Evolutionary conservation across 2,888 invertebrate genomes (phyloP), one percentile per base, ranked within the genome.

Genomic region (Lampropteryx suffumata): DNA sequence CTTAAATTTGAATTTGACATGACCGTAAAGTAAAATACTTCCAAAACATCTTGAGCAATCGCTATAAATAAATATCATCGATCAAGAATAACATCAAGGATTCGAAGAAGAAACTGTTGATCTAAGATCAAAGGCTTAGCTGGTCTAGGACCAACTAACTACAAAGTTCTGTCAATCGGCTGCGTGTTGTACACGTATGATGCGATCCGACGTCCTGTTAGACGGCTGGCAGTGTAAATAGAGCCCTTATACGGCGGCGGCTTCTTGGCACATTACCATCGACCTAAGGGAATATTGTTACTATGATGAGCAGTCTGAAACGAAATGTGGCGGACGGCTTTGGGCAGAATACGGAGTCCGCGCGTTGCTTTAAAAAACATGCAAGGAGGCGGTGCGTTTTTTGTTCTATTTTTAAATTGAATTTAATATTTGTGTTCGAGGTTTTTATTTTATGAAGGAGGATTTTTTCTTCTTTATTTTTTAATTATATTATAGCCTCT

Each of bases 221-320:
- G 52, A 52, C 46, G 46, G 42, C 36, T 24, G 17, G 26, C 55
- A 47, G 63, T 56, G 57, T 51, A 56, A 60, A 59, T 57, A 43
- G 52, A 42, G 44, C 37, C 55, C 55, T 37, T 55, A 29, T 59
- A 61, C 14, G 51, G 55, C 44, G 41, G 42, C 47, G 47, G 40
- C 34, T 35, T 48, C 29, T 32, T 27, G 12, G 17, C 41, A 28
- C 53, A 57, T 57, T 61, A 59, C 48, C 55, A 61, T 59, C 54
- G 40, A 39, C 54, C 62, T 65, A 58, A 66, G 69, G 69, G 61
- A 62, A 68, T 71, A 67, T 66, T 67, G 70, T 72, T 65, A 65
- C 61, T 58, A 64, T 70, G 69, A 71, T 69, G 69, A 59, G 54
- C 32, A 35, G 70, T 70, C 76, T 65, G 75, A 70, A 74, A 72